Conservation (phyloP, 2,113 vertebrate genomes). For the Gymnorhina tibicen region DNA sequence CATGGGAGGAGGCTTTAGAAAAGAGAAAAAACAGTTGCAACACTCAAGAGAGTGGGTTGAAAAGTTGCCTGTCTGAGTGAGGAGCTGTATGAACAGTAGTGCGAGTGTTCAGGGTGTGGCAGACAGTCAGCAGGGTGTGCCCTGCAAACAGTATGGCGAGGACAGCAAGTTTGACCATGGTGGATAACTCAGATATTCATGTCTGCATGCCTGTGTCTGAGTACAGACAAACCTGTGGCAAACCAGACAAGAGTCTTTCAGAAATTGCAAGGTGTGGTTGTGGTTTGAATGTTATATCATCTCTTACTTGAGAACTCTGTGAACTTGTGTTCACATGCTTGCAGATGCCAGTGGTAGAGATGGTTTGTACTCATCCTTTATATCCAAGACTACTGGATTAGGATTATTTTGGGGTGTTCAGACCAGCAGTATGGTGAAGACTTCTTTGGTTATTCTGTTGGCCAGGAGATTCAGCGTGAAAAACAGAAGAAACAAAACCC, state of each 20-base stretch:
- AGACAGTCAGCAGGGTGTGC: not conserved
- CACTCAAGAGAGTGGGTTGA: not conserved
- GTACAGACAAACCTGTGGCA: not conserved
- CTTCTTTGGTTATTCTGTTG: not conserved
- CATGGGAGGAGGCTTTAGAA: not conserved
- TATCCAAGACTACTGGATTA: not conserved
- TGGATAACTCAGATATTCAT: not conserved
- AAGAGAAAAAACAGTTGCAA: not conserved
- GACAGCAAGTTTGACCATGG: not conserved
- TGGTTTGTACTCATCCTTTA: not conserved
- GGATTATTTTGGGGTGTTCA: not conserved
- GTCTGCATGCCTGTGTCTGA: not conserved
- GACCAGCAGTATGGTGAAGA: not conserved
- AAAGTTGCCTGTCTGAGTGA: not conserved
- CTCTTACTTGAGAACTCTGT: not conserved
- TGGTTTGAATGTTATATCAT: not conserved
- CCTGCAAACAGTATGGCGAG: not conserved
- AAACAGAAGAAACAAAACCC: rapidly evolving
- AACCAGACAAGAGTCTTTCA: not conserved
- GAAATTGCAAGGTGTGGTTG: conserved; percentile 16
- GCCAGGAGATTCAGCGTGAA: not conserved
- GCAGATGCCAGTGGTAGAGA: not conserved
- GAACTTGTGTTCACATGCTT: not conserved
- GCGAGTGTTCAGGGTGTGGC: not conserved
- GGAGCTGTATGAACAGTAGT: not conserved